Evolutionary conservation across 1,140 invertebrate genomes (phyloP).

Genomic region (Pachyrhynchus sulphureomaculatus): DNA sequence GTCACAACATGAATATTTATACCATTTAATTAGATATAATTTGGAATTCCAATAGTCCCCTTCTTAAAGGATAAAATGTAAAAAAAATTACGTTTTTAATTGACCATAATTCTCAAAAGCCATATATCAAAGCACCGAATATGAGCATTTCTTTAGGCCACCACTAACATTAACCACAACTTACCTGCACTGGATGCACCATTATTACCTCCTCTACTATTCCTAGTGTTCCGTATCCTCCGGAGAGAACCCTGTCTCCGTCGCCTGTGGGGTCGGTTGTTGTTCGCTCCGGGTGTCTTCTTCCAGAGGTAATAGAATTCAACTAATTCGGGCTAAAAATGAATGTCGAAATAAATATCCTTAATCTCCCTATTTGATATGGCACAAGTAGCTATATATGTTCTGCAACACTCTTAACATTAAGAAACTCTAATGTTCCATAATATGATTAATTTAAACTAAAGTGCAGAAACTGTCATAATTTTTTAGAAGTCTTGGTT

Average conservation of each 20-base stretch:
- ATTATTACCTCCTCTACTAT: conserved; percentile 58
- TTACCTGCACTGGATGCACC: conserved; percentile 52
- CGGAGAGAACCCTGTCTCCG: conserved; percentile 86
- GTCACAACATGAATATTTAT: too few relatives aligned
- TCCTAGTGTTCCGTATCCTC: conserved; percentile 80
- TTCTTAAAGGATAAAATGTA: too few relatives aligned
- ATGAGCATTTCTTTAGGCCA: conserved; percentile 56
- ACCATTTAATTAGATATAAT: too few relatives aligned
- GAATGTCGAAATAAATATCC: too few relatives aligned
- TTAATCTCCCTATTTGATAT: too few relatives aligned
- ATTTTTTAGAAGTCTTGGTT: too few relatives aligned
- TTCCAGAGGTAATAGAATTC: conserved; percentile 99
- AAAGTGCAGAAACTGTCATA: too few relatives aligned
- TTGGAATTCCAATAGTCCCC: too few relatives aligned
- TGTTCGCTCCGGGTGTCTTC: conserved; percentile 98
- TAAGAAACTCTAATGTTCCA: too few relatives aligned
- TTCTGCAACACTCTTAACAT: too few relatives aligned
- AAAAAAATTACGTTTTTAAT: too few relatives aligned
- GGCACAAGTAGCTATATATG: neutral
- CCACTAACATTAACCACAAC: conserved; percentile 48
- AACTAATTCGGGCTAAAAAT: conserved; percentile 83
- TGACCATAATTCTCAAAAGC: neutral
- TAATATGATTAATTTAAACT: too few relatives aligned
- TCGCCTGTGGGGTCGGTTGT: conserved; percentile 87
- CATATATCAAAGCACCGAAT: conserved; percentile 8